Evolutionary conservation across 2,888 invertebrate genomes (phyloP), one percentile per base, ranked within the genome.

Genomic region (Brenthis ino): DNA sequence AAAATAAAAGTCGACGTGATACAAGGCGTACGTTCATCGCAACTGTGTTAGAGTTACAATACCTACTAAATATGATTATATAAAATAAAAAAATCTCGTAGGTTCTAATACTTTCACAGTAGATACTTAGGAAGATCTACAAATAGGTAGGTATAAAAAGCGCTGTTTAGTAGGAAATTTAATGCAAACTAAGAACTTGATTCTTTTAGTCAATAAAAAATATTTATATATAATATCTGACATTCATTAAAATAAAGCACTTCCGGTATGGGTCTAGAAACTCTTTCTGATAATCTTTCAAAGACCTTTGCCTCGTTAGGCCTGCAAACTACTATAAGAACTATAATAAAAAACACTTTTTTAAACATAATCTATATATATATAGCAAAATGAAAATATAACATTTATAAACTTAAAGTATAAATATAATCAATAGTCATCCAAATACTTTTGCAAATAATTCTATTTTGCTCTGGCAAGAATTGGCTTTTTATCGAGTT

Each of bases 1-100:
- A 87, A 91, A 91, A 91, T 91, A 90, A 89, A 71, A 90, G 85
- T 82, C 71, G 85, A 86, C 85, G 54, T 37, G 65, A 82, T 85
- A 79, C 80, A 77, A 65, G 64, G 70, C 66, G 70, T 57, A 57
- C 54, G 66, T 60, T 56, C 54, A 63, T 24, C 57, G 65, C 63
- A 55, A 58, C 65, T 69, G 63, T 51, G 67, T 65, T 64, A 20
- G 4, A 70, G 69, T 70, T 51, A 63, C 60, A 55, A 71, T 55
- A 65, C 68, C 47, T 56, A 47, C 55, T 64, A 43, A 20, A 63
- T 64, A 68, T 24, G 50, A 54, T 24, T 28, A 50, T 50, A 16
- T 50, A 28, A 16, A 16, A 16, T 16, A 16, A 16, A 16, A 16
- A 16, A 16, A 16, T 16, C 16, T 16, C 16, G 20, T 8, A 48